Evolutionary conservation across 1,140 invertebrate species (phyloP).

Genomic region (Magallana gigas): DNA sequence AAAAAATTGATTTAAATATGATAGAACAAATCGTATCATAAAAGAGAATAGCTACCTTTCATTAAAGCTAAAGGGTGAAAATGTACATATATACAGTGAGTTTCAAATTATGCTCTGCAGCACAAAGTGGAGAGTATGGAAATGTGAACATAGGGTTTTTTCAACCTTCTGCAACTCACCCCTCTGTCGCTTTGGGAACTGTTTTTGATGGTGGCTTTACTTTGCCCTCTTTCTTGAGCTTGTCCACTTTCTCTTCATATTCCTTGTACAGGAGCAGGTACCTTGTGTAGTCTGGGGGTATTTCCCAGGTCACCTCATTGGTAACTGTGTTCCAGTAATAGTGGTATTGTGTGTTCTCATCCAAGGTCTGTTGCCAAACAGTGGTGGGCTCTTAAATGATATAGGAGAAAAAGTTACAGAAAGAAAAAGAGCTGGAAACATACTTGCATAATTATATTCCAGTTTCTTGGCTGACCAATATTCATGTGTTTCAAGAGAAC

Average conservation of each 20-base stretch:
- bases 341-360: slow-evolving; percentile 84
- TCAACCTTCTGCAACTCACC: not conserved
- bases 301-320: slow-evolving; percentile 87
- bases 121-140: too few relatives aligned
- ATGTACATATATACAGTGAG: too few relatives aligned
- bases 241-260: slow-evolving; percentile 71
- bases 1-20: too few relatives aligned
- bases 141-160: too few relatives aligned
- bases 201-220: slow-evolving; percentile 52
- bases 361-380: slow-evolving; percentile 86
- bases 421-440: too few relatives aligned
- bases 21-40: too few relatives aligned
- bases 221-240: slow-evolving; percentile 67
- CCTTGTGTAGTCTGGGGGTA: slow-evolving; percentile 82
- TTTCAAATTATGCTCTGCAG: too few relatives aligned
- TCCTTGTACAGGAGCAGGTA: slow-evolving; percentile 73
- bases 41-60: too few relatives aligned
- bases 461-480: too few relatives aligned
- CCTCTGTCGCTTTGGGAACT: slow-evolving; percentile 1
- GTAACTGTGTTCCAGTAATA: slow-evolving; percentile 88
- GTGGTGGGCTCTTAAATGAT: slow-evolving; percentile 71
- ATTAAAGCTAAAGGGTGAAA: too few relatives aligned
- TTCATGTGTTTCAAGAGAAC: too few relatives aligned
- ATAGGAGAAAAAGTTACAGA: not conserved
- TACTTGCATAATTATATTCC: too few relatives aligned